phyloP scores from a whole-genome alignment of 2,113 vertebrate genomes.

The Bos indicus region DNA sequence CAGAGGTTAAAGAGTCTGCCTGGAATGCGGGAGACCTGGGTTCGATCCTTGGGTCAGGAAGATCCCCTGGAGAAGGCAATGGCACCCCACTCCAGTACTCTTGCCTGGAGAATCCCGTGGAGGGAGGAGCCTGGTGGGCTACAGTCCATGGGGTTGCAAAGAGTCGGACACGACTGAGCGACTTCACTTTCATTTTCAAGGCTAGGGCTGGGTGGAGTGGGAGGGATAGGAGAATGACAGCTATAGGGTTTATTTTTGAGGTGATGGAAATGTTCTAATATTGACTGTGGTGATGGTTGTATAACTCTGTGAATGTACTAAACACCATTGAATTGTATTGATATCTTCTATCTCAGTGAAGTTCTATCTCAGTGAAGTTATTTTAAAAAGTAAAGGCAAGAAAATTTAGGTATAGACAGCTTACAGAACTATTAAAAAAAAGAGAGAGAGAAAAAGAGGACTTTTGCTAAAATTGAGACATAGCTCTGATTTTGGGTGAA shows the following conservation, averaged over 20 bases:
- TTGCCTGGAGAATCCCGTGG: no score
- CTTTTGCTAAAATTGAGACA: neutral
- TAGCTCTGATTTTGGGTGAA: neutral
- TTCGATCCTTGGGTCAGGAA: no score
- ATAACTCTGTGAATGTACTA: neutral
- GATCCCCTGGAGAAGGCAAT: no score
- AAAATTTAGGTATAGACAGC: neutral
- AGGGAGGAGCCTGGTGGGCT: no score
- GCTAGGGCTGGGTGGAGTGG: no score
- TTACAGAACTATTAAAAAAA: no score
- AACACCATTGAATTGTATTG: neutral
- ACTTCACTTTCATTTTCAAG: no score
- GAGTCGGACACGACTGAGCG: no score
- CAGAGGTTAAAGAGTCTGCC: no score
- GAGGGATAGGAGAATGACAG: neutral
- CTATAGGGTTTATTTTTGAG: neutral
- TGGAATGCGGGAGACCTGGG: no score
- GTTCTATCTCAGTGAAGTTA: neutral
- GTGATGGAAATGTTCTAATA: neutral
- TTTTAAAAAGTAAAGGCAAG: neutral
- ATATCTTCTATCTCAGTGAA: neutral
- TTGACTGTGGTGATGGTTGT: neutral
- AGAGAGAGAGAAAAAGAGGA: neutral
- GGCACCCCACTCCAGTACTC: no score
- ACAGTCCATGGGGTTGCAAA: no score